These are phyloP conservation scores for Campylomormyrus numenius DNA, from an alignment of 2,113 vertebrate genomes.

Conservation along the genomic window DNA sequence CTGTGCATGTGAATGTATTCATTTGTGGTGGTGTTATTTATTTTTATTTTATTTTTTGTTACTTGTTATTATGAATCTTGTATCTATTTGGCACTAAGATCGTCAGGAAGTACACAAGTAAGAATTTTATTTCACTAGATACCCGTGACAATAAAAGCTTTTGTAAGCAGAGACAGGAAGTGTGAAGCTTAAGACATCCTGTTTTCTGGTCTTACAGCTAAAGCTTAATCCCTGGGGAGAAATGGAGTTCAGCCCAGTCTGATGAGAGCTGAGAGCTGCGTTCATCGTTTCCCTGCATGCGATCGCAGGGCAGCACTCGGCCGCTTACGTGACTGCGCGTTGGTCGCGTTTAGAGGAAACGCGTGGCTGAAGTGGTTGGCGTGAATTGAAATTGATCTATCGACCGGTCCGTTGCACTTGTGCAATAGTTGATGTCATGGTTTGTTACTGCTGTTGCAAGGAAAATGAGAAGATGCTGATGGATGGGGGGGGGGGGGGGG, in stretches of 20 bases:
- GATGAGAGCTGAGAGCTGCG: not conserved
- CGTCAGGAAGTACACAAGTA: not conserved
- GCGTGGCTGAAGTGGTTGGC: not conserved
- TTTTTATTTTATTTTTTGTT: not conserved
- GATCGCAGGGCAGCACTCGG: not conserved
- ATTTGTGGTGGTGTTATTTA: not conserved
- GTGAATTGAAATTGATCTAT: slow-evolving; percentile 3
- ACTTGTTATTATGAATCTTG: not conserved
- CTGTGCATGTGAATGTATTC: not conserved
- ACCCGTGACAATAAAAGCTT: not conserved
- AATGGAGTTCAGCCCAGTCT: not conserved
- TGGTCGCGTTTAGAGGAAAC: not conserved
- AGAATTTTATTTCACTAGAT: not conserved
- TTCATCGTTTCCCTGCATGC: not conserved
- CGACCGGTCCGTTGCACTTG: not conserved
- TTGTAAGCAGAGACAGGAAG: not conserved
- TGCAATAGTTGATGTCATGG: slow-evolving; percentile 3
- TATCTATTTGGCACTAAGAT: not conserved
- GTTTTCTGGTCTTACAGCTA: not conserved
- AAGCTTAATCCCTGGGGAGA: not conserved
- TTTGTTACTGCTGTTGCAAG: not conserved
- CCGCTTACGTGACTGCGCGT: not conserved
- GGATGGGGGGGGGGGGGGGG: not conserved
- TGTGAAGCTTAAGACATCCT: not conserved
- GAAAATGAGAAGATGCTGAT: not conserved